Conservation (phyloP, 2,888 invertebrate genomes). For the Blera fallax region DNA sequence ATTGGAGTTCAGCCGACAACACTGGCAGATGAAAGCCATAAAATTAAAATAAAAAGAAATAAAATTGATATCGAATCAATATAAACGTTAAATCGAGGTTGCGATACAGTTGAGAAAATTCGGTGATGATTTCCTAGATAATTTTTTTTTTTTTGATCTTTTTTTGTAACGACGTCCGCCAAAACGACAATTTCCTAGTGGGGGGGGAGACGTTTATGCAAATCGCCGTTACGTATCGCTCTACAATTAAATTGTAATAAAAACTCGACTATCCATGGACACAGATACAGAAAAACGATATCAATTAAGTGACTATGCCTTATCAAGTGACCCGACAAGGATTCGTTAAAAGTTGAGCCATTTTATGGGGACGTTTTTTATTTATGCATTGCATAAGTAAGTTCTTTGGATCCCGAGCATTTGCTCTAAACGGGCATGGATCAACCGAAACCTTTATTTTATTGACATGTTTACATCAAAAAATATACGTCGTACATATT, state of each 20-base stretch:
- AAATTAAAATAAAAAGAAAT: conserved; percentile 18
- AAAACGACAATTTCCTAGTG: conserved; percentile 45
- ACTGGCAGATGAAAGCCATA: not conserved
- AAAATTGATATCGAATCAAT: conserved; percentile 34
- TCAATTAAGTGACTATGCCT: conserved; percentile 1
- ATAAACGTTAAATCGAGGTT: conserved; percentile 16
- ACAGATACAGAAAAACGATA: not conserved
- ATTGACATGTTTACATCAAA: conserved; percentile 49
- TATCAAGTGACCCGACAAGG: not conserved
- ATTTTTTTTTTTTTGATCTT: not conserved
- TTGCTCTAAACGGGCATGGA: not conserved
- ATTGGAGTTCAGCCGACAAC: not conserved
- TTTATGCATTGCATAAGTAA: conserved; percentile 11
- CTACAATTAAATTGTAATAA: conserved; percentile 25
- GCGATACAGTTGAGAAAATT: not conserved
- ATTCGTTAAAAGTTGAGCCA: not conserved
- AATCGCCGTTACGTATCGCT: not conserved
- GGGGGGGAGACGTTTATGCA: not conserved
- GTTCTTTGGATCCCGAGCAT: not conserved
- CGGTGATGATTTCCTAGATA: conserved; percentile 15
- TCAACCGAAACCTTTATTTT: conserved; percentile 21
- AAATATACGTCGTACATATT: conserved; percentile 2
- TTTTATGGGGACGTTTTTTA: conserved; percentile 10
- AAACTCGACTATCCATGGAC: not conserved
- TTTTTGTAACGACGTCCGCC: not conserved